Base-by-base conservation (phyloP, 2,888 invertebrate species). In the Chymomyza procnemis region DNA sequence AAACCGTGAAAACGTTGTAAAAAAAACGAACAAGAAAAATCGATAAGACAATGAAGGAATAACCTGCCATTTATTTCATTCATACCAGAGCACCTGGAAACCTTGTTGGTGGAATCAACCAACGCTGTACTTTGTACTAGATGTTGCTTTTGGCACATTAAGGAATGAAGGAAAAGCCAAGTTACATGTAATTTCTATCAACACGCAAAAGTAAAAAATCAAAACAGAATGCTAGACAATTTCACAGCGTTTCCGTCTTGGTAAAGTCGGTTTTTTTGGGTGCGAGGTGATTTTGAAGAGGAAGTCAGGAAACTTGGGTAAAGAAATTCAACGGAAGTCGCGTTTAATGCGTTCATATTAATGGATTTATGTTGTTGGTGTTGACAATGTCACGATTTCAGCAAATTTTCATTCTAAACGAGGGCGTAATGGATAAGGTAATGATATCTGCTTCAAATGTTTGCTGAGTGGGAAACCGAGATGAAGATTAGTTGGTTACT, bases 321-420 rank as follows among this genome's bases (percentile, higher is more conserved):
- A 59, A 30, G 52, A 19, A 50, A 52, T 61, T 61, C 52, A 30
- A 34, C 34, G 34, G 19, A 64, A 59, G 52, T 71, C 59, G 64
- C 66, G 46, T 60, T 70, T 71, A 74, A 74, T 72, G 74, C 67
- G 72, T 68, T 68, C 64, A 60, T 76, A 72, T 76, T 78, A 78
- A 78, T 78, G 78, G 78, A 78, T 78, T 78, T 78, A 78, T 76
- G 77, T 77, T 76, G 76, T 76, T 76, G 77, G 72, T 77, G 76
- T 76, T 76, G 67, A 69, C 67, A 72, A 76, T 67, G 69, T 61
- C 72, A 67, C 30, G 30, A 30, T 57, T 57, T 6, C 5, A n/a
- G 57, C 16, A 30, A 50, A 55, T 19, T 55, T 18, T 55, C 14
- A 6, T 21, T 3, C 8, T 1, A 12, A n/a, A 19, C 14, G 58